Conservation (phyloP, 2,797 vertebrate genomes). For the Acomys russatus region DNA sequence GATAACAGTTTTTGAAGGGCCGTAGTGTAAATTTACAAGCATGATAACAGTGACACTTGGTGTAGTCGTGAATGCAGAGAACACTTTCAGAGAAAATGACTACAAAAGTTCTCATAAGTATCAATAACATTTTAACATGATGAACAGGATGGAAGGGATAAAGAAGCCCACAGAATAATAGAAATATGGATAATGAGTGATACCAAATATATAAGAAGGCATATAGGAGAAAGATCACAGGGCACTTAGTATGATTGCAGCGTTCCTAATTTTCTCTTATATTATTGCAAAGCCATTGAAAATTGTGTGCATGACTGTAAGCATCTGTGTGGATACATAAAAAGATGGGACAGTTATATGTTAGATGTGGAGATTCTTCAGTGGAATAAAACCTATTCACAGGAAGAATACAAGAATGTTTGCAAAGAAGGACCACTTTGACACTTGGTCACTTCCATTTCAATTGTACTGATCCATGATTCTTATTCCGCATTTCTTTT, state of each 20-base stretch:
- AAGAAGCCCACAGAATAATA: not conserved
- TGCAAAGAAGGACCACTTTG: not conserved
- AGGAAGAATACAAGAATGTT: not conserved
- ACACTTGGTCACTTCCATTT: not conserved
- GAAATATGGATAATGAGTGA: not conserved
- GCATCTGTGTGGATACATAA: not conserved
- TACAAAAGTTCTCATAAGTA: not conserved
- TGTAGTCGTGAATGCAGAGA: not conserved
- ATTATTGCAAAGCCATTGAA: not conserved
- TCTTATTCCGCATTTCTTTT: not conserved
- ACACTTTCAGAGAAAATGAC: not conserved
- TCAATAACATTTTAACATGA: not conserved
- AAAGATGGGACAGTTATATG: rapidly evolving
- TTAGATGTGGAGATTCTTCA: not conserved
- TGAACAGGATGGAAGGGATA: not conserved
- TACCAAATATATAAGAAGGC: not conserved
- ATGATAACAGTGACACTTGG: not conserved
- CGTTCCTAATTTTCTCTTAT: not conserved
- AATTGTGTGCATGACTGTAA: not conserved
- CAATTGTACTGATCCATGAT: not conserved
- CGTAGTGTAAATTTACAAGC: not conserved
- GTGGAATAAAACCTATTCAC: not conserved
- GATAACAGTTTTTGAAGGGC: not conserved
- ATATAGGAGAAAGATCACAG: too few species aligned
- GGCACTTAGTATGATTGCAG: not conserved